Evolutionary conservation across 2,888 invertebrate species (phyloP).

Genomic region (Frankliniella intonsa): DNA sequence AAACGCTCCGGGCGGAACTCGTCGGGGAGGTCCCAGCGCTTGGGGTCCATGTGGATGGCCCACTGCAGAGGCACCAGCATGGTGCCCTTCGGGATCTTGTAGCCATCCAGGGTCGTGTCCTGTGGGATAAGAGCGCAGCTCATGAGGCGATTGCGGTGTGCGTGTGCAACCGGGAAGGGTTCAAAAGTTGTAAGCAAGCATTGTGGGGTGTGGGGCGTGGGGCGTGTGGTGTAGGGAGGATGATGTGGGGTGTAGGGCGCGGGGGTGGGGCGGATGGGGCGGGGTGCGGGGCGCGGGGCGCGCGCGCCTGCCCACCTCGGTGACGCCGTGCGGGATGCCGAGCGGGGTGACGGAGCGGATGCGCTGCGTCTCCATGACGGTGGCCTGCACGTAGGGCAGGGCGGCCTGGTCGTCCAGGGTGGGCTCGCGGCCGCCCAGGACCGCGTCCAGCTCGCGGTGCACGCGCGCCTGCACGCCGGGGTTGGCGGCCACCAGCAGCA

Average conservation of each 20-base stretch:
- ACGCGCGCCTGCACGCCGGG: constrained; percentile 52
- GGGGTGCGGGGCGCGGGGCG: no score
- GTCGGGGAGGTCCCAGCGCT: constrained; percentile 63
- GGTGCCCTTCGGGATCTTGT: constrained; percentile 60
- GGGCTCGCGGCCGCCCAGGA: constrained; percentile 42
- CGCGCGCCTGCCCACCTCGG: constrained; percentile 27
- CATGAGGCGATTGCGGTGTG: no score
- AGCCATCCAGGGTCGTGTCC: constrained; percentile 58
- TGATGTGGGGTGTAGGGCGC: no score
- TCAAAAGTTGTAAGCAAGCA: neutral
- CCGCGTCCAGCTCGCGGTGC: constrained; percentile 40
- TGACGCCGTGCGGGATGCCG: constrained; percentile 76
- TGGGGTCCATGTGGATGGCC: constrained; percentile 71
- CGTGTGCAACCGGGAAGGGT: neutral
- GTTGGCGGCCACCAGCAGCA: constrained; percentile 69
- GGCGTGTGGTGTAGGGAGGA: no score
- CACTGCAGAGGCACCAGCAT: constrained; percentile 77
- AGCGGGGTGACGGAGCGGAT: constrained; percentile 74
- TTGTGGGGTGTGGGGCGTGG: neutral
- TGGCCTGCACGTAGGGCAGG: constrained; percentile 64
- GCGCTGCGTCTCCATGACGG: constrained; percentile 72
- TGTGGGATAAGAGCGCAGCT: constrained; percentile 40
- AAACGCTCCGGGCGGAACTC: constrained; percentile 66
- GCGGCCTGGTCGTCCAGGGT: constrained; percentile 53
- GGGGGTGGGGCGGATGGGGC: no score